Conservation (phyloP, 2,888 invertebrate genomes). For the Lacanobia wlatinum region DNA sequence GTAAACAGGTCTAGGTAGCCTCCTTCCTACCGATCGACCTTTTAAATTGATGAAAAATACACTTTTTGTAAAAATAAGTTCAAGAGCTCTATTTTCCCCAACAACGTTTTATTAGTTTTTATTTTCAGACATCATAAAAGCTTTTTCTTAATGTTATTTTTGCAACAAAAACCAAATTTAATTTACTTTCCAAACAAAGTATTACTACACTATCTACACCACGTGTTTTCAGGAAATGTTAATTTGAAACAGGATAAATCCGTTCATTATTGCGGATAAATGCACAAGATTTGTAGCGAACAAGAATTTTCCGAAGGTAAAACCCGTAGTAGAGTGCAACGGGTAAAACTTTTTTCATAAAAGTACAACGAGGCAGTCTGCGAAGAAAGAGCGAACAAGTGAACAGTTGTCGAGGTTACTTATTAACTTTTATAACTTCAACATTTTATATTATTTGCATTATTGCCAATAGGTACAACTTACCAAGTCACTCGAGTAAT, state of each 20-base stretch:
- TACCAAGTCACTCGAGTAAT: slow-evolving; percentile 35
- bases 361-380: slow-evolving; percentile 84
- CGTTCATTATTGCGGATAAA: slow-evolving; percentile 31
- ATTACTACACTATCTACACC: neutral
- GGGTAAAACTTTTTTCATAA: slow-evolving; percentile 89
- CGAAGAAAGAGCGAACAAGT: slow-evolving; percentile 82
- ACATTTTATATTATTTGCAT: slow-evolving; percentile 76
- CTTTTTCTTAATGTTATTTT: no score
- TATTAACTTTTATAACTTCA: slow-evolving; percentile 87
- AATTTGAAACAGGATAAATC: slow-evolving; percentile 11
- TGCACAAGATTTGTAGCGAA: slow-evolving; percentile 71
- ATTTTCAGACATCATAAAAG: no score
- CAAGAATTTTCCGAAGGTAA: slow-evolving; percentile 76
- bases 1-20: neutral
- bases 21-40: no score
- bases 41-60: no score
- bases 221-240: neutral
- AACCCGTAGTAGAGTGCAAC: slow-evolving; percentile 80
- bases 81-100: no score
- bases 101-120: no score
- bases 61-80: no score
- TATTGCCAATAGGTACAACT: slow-evolving; percentile 60
- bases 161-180: no score
- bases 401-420: slow-evolving; percentile 85
- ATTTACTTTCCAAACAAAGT: neutral